Percentiles rank a stretch among this genome's conserved stretches.
phyloP scores from a whole-genome alignment of 2,888 invertebrate genomes.

The Pardosa pseudoannulata region DNA sequence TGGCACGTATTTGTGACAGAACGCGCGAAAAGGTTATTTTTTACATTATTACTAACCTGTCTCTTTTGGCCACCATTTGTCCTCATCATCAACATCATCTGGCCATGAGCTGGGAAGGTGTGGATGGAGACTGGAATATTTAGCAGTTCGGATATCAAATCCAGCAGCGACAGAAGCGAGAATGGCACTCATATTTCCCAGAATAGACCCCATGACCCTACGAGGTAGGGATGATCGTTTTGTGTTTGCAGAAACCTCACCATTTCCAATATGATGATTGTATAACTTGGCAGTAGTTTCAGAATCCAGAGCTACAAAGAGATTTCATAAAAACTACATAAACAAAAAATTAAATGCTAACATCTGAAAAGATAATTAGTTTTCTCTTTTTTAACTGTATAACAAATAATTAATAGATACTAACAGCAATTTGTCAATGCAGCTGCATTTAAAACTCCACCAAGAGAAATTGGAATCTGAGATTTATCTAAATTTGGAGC shows the following conservation, averaged over 20 bases:
- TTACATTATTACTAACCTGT: too few species aligned
- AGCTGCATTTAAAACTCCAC: conserved; percentile 81
- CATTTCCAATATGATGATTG: conserved; percentile 43
- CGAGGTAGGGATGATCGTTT: conserved; percentile 73
- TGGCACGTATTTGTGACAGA: too few species aligned
- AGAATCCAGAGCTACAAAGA: conserved; percentile 34
- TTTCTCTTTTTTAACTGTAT: too few species aligned
- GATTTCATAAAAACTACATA: too few species aligned
- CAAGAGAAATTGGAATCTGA: conserved; percentile 78
- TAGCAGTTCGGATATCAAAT: conserved; percentile 92
- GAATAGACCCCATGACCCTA: conserved; percentile 80
- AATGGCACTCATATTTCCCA: conserved; percentile 94
- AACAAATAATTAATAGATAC: too few species aligned
- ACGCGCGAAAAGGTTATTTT: too few species aligned
- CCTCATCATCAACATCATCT: conserved; percentile 73
- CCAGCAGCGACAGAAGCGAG: conserved; percentile 94
- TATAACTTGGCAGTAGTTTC: conserved; percentile 38
- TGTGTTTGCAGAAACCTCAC: conserved; percentile 35
- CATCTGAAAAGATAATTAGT: too few species aligned
- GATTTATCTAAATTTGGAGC: conserved; percentile 83
- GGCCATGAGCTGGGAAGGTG: conserved; percentile 82
- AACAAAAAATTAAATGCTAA: too few species aligned
- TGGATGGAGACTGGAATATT: conserved; percentile 89
- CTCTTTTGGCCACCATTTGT: conserved; percentile 74
- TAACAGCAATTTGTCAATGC: conserved; percentile 84